These are phyloP conservation scores for Halcyon leucocephala DNA, from an alignment of 2,797 vertebrate species.

Conservation along the genomic window DNA sequence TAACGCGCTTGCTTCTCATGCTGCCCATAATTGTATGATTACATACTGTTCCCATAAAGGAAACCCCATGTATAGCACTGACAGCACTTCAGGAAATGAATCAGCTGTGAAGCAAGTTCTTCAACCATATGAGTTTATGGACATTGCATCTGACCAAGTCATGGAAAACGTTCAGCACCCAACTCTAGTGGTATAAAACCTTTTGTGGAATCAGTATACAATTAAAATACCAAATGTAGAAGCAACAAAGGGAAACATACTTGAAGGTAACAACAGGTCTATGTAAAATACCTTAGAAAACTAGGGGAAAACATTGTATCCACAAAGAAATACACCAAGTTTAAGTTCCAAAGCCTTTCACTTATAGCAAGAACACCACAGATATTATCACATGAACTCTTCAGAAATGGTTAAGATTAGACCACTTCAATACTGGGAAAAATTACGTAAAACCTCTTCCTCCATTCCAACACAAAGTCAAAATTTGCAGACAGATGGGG, in stretches of 20 bases:
- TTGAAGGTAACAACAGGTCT: neutral
- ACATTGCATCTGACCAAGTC: neutral
- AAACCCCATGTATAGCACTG: rapidly evolving
- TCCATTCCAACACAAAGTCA: neutral
- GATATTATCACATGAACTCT: neutral
- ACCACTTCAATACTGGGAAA: neutral
- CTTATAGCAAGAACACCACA: neutral
- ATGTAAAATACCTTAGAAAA: neutral
- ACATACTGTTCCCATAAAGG: neutral
- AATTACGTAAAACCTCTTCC: neutral
- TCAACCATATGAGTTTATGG: neutral
- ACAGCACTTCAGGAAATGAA: constrained; percentile 10
- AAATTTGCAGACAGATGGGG: neutral
- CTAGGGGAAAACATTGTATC: rapidly evolving
- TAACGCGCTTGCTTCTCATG: neutral
- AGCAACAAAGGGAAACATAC: neutral
- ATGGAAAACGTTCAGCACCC: neutral
- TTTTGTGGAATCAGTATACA: neutral
- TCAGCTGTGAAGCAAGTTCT: neutral
- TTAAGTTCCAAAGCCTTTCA: neutral
- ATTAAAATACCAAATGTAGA: neutral
- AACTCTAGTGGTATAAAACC: neutral
- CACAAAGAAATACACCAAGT: neutral
- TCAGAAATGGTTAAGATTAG: neutral
- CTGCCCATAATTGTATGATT: neutral